phyloP scores from a whole-genome alignment of 2,797 vertebrate genomes.

The Pseudochirops corinnae region DNA sequence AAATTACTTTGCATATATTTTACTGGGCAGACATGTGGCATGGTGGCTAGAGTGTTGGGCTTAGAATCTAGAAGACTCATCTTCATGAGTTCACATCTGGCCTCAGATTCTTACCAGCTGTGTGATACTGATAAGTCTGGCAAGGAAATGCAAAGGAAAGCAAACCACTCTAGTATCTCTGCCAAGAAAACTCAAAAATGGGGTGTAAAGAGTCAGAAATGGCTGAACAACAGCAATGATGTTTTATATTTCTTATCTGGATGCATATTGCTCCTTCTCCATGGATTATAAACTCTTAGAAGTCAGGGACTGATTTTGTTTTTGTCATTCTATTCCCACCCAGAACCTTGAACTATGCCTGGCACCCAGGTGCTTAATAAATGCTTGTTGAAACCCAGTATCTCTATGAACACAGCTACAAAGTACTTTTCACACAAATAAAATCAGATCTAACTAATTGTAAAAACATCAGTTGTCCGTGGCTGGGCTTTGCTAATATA shows the following conservation, averaged over 20 bases:
- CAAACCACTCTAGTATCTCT: not conserved
- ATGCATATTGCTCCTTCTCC: not conserved
- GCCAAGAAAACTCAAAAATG: not conserved
- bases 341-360: not conserved
- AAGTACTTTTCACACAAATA: too few species aligned
- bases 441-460: too few species aligned
- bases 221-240: not conserved
- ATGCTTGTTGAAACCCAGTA: not conserved
- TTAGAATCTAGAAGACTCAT: not conserved
- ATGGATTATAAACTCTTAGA: not conserved
- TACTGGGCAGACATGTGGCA: not conserved
- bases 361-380: not conserved
- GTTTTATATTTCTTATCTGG: not conserved
- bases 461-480: too few species aligned
- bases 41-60: too few species aligned
- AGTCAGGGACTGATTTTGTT: not conserved
- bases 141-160: not conserved
- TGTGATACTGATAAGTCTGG: not conserved
- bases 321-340: not conserved
- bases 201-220: not conserved
- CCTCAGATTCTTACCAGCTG: not conserved
- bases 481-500: too few species aligned
- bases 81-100: not conserved
- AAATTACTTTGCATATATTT: not conserved
- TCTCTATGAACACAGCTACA: too few species aligned